Evolutionary conservation across 1,140 invertebrate genomes (phyloP), one percentile per base, ranked within the genome.

Genomic region (Drosophila guanche): DNA sequence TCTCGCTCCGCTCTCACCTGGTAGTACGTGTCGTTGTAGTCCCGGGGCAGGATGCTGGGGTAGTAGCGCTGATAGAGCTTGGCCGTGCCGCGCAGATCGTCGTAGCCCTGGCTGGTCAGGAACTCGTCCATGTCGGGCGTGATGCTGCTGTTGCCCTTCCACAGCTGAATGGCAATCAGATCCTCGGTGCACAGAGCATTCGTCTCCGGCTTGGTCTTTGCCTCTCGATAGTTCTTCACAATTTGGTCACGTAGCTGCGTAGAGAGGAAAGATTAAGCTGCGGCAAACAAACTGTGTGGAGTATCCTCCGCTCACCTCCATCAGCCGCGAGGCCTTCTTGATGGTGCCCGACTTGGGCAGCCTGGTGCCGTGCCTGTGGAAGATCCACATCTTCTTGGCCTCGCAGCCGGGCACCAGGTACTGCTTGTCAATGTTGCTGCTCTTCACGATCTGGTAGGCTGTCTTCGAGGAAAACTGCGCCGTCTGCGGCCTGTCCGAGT

Each of bases 381-480:
- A 85, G 54, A 94, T 91, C 94, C 94, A 95, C 50, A 95, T 93
- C 52, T 94, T 94, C 5, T 92, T 89, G 3, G 94, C 93, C 72
- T 92, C 90, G 79, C 95, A 95, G 93, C 94, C 92, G 60, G 93
- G 93, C 52, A 94, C 92, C 54, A 92, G 92, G 65, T 94, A 93
- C 50, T 92, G 91, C 60, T 91, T 92, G 12, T 91, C 91, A 6
- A 86, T 74, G 37, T 92, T 91, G 59, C 89, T 91, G 52, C 92
- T 91, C 73, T 93, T 93, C 22, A 93, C 92, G 73, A 94, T 94
- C 74, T 94, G 92, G 81, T 95, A 95, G 3, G 94, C 93, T 0
- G 94, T 95, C 89, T 95, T 95, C 1, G 93, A 93, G 7, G 92
- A 93, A 77, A 94, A 95, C n/a, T 93, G 92, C 6, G 94, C 81